Conservation (phyloP, 1,140 invertebrate species). For the Bilobella aurantiaca region DNA sequence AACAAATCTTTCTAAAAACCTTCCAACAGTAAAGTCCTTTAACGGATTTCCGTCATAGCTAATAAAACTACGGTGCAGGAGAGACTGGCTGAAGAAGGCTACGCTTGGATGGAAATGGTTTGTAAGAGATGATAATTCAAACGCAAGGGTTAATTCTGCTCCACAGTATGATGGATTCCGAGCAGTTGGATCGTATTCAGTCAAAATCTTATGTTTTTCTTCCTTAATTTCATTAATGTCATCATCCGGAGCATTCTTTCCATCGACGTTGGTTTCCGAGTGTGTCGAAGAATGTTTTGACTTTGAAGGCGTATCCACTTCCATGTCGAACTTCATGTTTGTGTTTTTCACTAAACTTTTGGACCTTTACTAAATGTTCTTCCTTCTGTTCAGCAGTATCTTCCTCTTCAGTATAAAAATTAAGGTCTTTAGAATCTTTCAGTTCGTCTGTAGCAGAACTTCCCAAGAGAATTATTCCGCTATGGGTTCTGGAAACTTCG, state of each 20-base stretch:
- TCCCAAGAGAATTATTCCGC: conserved; percentile 31
- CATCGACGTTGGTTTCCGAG: not conserved
- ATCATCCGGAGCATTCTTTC: conserved; percentile 15
- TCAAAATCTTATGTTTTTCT: conserved; percentile 28
- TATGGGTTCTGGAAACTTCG: conserved; percentile 48
- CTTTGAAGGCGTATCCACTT: not conserved
- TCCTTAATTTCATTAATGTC: conserved; percentile 34
- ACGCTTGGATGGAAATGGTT: conserved; percentile 86
- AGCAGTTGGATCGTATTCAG: conserved; percentile 56
- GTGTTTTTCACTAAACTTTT: no score
- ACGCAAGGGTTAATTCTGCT: conserved; percentile 54
- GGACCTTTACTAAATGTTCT: conserved; percentile 39
- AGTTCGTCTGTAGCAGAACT: conserved; percentile 19
- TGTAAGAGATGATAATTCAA: conserved; percentile 60
- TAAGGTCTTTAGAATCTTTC: no score
- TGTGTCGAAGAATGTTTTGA: not conserved
- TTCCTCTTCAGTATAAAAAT: no score
- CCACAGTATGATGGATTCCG: conserved; percentile 76
- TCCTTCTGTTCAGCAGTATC: no score
- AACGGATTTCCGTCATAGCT: conserved; percentile 84
- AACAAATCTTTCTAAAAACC: conserved; percentile 88
- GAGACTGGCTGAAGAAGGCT: conserved; percentile 68
- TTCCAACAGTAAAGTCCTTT: conserved; percentile 74
- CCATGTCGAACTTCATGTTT: conserved; percentile 3
- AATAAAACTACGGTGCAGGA: conserved; percentile 64